Evolutionary conservation across 2,797 vertebrate species (phyloP).

Genomic region (Rhabdophis nuchalis): DNA sequence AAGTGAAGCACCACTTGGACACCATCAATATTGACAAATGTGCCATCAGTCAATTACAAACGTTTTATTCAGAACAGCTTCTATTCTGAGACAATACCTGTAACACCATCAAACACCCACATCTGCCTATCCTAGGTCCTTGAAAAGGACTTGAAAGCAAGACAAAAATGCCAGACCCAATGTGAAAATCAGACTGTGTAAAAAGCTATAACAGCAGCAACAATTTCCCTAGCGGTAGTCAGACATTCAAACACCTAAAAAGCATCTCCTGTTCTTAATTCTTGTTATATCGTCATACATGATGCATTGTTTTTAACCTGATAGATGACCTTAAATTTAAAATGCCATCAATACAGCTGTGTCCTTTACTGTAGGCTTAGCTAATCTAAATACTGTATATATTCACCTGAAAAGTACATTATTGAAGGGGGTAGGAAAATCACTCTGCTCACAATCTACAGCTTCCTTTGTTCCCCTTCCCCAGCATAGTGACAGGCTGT

Average conservation of each 20-base stretch:
- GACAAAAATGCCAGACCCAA: neutral
- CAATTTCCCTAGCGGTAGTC: neutral
- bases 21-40: too few species aligned
- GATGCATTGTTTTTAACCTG: neutral
- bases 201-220: neutral
- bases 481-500: neutral
- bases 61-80: too few species aligned
- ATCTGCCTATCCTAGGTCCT: neutral
- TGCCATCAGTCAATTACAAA: too few species aligned
- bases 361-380: neutral
- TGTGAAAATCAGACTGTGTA: neutral
- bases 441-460: neutral
- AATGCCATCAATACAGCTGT: neutral
- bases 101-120: too few species aligned
- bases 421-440: neutral
- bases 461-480: neutral
- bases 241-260: neutral
- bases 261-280: neutral
- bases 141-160: neutral
- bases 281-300: neutral
- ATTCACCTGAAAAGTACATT: neutral
- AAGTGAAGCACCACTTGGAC: too few species aligned
- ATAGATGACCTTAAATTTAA: neutral
- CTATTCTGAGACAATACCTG: too few species aligned
- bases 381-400: neutral